Conservation (phyloP, 2,888 invertebrate genomes). For the Epistrophe eligans region DNA sequence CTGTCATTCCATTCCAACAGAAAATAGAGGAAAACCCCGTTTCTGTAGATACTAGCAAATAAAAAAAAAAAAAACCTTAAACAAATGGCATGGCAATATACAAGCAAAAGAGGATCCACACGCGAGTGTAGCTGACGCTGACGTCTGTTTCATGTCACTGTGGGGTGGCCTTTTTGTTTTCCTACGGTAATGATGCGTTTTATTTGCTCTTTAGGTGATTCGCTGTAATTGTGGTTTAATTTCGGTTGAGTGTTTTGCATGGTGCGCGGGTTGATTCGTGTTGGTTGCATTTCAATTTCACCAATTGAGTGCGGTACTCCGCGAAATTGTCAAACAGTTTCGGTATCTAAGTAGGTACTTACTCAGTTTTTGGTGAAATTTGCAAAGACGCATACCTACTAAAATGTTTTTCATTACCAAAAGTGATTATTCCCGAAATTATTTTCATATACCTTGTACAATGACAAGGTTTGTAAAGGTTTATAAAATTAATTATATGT, state of each 20-base stretch:
- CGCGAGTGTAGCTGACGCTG: conserved; percentile 13
- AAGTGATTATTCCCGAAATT: conserved; percentile 25
- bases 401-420: conserved; percentile 24
- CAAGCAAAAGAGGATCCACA: conserved; percentile 30
- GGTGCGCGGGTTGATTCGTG: conserved; percentile 39
- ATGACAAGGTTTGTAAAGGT: not conserved
- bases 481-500: not conserved
- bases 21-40: conserved; percentile 14
- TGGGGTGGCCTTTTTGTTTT: conserved; percentile 67
- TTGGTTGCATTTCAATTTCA: conserved; percentile 71
- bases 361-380: conserved; percentile 42
- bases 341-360: conserved; percentile 44
- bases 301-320: conserved; percentile 70
- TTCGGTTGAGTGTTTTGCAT: conserved; percentile 67
- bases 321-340: conserved; percentile 65
- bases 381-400: conserved; percentile 21
- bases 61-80: conserved; percentile 36
- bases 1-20: conserved; percentile 41
- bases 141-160: conserved; percentile 69
- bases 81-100: conserved; percentile 43
- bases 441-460: conserved; percentile 1
- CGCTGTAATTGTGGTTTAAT: conserved; percentile 75
- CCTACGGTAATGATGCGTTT: conserved; percentile 74
- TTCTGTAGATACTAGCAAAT: not conserved
- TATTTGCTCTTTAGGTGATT: conserved; percentile 75